Evolutionary conservation across 2,797 vertebrate species (phyloP), one percentile per base, ranked within the genome.

Genomic region (Esox lucius): DNA sequence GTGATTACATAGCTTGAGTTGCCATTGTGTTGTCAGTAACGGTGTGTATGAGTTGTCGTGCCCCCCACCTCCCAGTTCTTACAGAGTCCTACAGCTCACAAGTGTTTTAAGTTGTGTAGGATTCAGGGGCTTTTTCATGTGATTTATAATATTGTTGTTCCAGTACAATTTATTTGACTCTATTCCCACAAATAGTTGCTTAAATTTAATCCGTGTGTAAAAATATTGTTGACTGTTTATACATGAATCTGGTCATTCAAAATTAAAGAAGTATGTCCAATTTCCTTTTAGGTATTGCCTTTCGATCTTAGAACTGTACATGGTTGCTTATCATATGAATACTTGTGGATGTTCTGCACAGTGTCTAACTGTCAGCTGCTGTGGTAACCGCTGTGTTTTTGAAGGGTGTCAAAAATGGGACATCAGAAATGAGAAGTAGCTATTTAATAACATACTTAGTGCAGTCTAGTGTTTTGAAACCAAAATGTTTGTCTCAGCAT

Each of bases 141-240:
- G 84, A 80, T 86, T 78, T 76, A 61, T 49, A 61, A 74, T 76
- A 74, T 87, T 80, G 76, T 88, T 78, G 83, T 80, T 78, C 71
- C 83, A 69, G 81, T 76, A 83, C 24, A 46, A 68, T 85, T 82
- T 39, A 42, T 35, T n/a, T 68, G 1, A 12, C 19, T 5, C 49
- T 56, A 28, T 15, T 9, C 66, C 39, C 31, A 74, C 56, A 70
- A 73, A 78, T 70, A 83, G 74, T 86, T 64, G 70, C 81, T 80
- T 77, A 81, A 74, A 53, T 81, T 88, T 80, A 75, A 78, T 79
- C 78, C 70, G 48, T 88, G 78, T 92, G 88, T 91, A n/a, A 65
- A 91, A 86, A 91, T 91, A 91, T 79, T 39, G 71, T 78, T 87
- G 77, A 90, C 88, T 79, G 89, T 90, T 92, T 90, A 84, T 90